Evolutionary conservation across 2,888 invertebrate species (phyloP), one percentile per base, ranked within the genome.

Genomic region (Melipona beecheii): DNA sequence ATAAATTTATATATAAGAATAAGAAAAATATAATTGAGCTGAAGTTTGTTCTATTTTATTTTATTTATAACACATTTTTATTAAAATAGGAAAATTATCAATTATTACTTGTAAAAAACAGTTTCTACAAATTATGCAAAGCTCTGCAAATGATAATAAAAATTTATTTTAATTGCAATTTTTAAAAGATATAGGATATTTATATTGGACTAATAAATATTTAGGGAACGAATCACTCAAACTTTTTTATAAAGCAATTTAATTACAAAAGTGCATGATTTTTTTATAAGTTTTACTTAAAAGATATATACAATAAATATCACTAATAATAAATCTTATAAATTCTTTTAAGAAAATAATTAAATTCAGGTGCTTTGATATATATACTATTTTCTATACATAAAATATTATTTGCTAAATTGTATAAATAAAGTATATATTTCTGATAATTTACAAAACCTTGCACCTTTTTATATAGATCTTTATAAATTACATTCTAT

Each of bases 371-470:
- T 84, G 60, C 70, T 68, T 62, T 15, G 62, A 65, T 62, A n/a
- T 54, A 65, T 50, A 54, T 72, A 56, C 27, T 27, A n/a, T 24
- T 31, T 31, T 62, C 56, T 43, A 31, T 56, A 27, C 83, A 69
- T 75, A 76, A 71, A 82, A 78, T 36, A 74, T 78, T 70, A 76
- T 74, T 65, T 64, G 24, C 65, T 73, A 83, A 79, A 58, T 83
- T 78, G 71, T 71, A 75, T 27, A 73, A 71, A 78, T 36, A 49
- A 73, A 76, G 31, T 82, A 76, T 17, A 69, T 58, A 58, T 36
- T 62, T 62, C 54, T 54, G 75, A 70, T 70, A 65, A 72, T 64
- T 84, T 78, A 75, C 36, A 75, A 78, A 72, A 78, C 43, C 52
- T 66, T 66, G 50, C 50, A 73, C 36, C n/a, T 31, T 62, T 65